Evolutionary conservation across 2,888 invertebrate genomes (phyloP), one percentile per base, ranked within the genome.

Genomic region (Sthenelais limicola): DNA sequence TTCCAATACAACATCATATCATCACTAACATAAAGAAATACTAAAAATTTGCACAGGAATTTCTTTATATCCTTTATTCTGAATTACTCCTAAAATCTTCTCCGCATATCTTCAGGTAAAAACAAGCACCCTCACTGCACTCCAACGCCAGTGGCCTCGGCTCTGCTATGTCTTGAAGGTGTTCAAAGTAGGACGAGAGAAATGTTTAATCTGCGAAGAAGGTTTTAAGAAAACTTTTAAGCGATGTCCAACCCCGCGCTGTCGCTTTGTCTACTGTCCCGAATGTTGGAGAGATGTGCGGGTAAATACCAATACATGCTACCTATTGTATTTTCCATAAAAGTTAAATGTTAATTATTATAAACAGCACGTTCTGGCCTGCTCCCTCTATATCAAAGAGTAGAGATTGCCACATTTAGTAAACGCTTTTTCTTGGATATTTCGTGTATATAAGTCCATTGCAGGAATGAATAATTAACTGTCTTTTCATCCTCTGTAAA

Each of bases 211-310:
- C 3, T 68, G 68, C 49, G 49, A 68, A 30, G 68, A 68, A 28
- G 15, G 48, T 66, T 24, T 43, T 24, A 28, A 68, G 43, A 68
- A 47, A 9, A 56, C 5, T n/a, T 68, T 26, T 28, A 18, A 43
- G 1, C 12, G n/a, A 12, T 68, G 68, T 48, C 5, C 15, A 26
- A 68, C 68, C 21, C 26, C 15, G 1, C 48, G 68, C 4, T 68
- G 68, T 38, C 15, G 43, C 24, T 68, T 68, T 48, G 68, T 30
- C 49, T 68, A 68, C 68, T 68, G 68, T 33, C 38, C 26, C 3
- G 38, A 68, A 38, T 68, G 68, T 28, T 68, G 68, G 68, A 33
- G 30, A n/a, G 68, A 68, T 68, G 28, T 68, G 7, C n/a, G 49
- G 15, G 68, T 68, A 49, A n/a, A 30, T 26, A 12, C 7, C 9